These are phyloP conservation scores for Netelia virgata DNA, from an alignment of 2,888 invertebrate species.

Conservation along the genomic window DNA sequence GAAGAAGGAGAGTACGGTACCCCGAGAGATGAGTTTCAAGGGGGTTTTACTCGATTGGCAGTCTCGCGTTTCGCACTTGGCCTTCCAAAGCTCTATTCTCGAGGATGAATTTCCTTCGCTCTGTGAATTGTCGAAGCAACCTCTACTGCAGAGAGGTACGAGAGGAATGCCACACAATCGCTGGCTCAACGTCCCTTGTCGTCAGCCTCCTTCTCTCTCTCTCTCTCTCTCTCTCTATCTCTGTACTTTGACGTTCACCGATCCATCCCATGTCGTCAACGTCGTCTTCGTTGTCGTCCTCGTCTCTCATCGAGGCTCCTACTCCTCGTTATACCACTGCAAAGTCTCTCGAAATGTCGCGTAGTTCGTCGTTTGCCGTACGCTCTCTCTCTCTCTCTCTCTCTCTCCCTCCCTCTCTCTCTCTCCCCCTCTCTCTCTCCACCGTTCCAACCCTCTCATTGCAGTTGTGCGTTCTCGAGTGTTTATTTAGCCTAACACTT, in stretches of 20 bases:
- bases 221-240: background rate
- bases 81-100: slow-evolving; percentile 19
- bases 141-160: slow-evolving; percentile 12
- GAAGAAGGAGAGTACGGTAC: background rate
- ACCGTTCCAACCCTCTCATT: slow-evolving; percentile 48
- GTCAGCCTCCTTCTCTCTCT: slow-evolving; percentile 11
- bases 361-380: slow-evolving; percentile 61
- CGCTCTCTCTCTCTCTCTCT: slow-evolving; percentile 57
- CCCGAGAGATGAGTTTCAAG: slow-evolving; percentile 43
- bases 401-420: background rate
- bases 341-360: slow-evolving; percentile 49
- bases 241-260: slow-evolving; percentile 32
- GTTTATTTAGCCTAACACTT: slow-evolving; percentile 81
- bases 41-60: slow-evolving; percentile 63
- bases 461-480: slow-evolving; percentile 66
- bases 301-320: slow-evolving; percentile 58
- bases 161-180: slow-evolving; percentile 51
- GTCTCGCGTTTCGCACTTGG: slow-evolving; percentile 46
- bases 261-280: slow-evolving; percentile 44
- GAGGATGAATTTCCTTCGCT: background rate
- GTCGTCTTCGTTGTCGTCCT: slow-evolving; percentile 46
- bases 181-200: slow-evolving; percentile 32
- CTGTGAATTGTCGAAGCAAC: background rate
- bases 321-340: slow-evolving; percentile 62
- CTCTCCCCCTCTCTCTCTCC: background rate